Evolutionary conservation across 2,888 invertebrate species (phyloP).

Genomic region (Catonia carolina): DNA sequence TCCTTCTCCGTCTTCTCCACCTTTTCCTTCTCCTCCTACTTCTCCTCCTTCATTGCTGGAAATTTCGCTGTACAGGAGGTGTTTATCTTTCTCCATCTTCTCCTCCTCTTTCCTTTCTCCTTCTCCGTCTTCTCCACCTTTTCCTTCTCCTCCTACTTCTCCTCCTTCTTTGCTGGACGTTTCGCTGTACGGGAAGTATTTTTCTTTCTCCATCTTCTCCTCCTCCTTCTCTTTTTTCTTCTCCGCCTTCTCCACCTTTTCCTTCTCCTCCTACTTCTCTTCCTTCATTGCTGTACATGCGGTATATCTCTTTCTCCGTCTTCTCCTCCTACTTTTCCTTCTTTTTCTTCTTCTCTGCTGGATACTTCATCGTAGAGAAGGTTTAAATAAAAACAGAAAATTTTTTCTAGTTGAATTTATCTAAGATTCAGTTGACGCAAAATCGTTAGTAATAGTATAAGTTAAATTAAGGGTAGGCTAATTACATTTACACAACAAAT

Average conservation of each 20-base stretch:
- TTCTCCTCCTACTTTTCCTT: background rate
- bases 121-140: background rate
- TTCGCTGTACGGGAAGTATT: background rate
- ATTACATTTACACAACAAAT: too few relatives aligned
- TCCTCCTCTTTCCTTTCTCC: background rate
- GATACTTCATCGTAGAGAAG: background rate
- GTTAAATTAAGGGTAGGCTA: too few relatives aligned
- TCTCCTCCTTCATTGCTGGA: background rate
- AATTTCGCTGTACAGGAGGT: background rate
- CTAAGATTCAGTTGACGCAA: too few relatives aligned
- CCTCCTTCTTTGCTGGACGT: background rate
- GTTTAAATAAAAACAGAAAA: too few relatives aligned
- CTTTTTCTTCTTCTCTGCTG: slow-evolving; percentile 21
- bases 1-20: background rate
- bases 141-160: background rate
- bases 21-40: background rate
- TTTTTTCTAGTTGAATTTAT: too few relatives aligned
- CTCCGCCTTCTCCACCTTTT: background rate
- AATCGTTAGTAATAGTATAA: too few relatives aligned
- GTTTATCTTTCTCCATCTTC: background rate
- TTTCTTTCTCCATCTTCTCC: background rate
- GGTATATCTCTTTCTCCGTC: background rate
- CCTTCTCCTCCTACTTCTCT: background rate
- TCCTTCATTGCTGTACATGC: background rate
- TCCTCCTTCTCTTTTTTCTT: background rate